A percentile compares a stretch with the other conserved stretches of the same genome.
These are phyloP conservation scores for Manacus vitellinus DNA, from an alignment of 2,113 vertebrate genomes.

Conservation along the genomic window DNA sequence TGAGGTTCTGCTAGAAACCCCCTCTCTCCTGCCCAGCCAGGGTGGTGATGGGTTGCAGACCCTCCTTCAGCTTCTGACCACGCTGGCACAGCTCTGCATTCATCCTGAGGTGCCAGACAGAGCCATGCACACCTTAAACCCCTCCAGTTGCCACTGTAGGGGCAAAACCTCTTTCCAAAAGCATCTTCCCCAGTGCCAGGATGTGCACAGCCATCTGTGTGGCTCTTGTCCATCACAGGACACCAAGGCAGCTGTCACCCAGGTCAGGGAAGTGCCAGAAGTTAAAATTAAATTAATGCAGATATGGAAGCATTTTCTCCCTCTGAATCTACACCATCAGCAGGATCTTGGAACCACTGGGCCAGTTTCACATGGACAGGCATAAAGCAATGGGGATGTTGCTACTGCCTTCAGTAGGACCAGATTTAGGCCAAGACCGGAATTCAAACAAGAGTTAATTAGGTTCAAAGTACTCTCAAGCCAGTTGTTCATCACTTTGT, in stretches of 20 bases:
- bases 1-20: not conserved
- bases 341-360: not conserved
- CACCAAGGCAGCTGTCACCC: not conserved
- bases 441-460: not conserved
- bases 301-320: not conserved
- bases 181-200: not conserved
- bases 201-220: rapidly evolving
- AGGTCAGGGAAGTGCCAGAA: not conserved
- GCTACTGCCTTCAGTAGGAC: not conserved
- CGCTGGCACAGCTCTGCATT: not conserved
- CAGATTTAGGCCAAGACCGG: not conserved
- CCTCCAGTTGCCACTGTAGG: rapidly evolving
- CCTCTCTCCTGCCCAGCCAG: not conserved
- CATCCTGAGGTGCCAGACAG: not conserved
- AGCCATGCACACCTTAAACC: rapidly evolving
- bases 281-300: not conserved
- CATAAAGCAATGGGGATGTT: not conserved
- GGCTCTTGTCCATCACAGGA: not conserved
- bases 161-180: not conserved
- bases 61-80: not conserved
- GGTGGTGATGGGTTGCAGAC: not conserved
- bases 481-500: not conserved
- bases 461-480: not conserved
- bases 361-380: not conserved
- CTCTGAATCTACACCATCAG: not conserved